Evolutionary conservation across 2,888 invertebrate genomes (phyloP), one percentile per base, ranked within the genome.

Genomic region (Caenorhabditis imperialis): DNA sequence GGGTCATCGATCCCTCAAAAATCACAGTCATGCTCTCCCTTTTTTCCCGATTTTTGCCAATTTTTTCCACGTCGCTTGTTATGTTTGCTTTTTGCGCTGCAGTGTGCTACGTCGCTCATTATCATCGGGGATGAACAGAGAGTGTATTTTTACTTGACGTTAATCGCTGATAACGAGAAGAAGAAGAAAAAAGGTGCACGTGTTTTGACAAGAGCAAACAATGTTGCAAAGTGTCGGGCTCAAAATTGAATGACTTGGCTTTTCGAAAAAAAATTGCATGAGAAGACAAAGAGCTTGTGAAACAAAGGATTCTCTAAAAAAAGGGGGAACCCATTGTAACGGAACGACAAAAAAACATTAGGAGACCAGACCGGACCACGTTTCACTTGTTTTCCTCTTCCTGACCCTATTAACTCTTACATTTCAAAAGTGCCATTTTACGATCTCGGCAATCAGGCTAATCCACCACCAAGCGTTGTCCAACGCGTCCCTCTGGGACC

Each of bases 391-490:
- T 65, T 65, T 57, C n/a, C n/a, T 50, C 50, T 53, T 20, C 44
- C 44, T 48, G 42, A 57, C 50, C 50, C 50, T 50, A 37, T 51
- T 37, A 57, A 57, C 51, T n/a, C n/a, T n/a, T n/a, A n/a, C n/a
- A 54, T 54, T 37, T 45, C 18, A 30, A 30, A 22, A 57, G 42
- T 45, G 42, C 48, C 30, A 57, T 67, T 67, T 58, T 44, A 67
- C 67, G 57, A 67, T 57, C 67, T 30, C 37, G 57, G 67, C 57
- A 57, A 67, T 67, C 67, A 57, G 37, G 50, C 50, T 67, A 50
- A 57, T 57, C 67, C 67, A 44, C 57, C 42, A 35, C 48, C 57
- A 18, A 44, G 23, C 27, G 25, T 38, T 35, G 25, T 42, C 42
- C 50, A 50, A 63, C 47, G 48, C 51, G 45, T 67, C 45, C 67